phyloP scores from a whole-genome alignment of 2,797 vertebrate genomes.

The Tokudaia tokunoshimensis region DNA sequence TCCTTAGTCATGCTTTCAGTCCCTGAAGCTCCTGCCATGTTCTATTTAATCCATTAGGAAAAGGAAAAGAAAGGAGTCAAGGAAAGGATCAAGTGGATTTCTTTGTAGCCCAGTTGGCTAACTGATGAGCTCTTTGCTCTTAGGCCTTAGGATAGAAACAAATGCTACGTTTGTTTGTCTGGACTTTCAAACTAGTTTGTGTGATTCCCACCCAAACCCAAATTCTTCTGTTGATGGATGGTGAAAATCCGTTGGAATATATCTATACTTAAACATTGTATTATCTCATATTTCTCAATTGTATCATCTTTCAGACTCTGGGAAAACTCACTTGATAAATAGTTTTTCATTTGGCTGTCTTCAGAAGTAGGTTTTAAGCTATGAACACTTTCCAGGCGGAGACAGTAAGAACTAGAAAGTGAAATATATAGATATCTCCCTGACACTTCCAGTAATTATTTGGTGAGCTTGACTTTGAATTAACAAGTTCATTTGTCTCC shows the following conservation, averaged over 20 bases:
- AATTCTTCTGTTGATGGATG: not conserved
- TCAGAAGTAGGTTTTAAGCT: slow-evolving; percentile 3
- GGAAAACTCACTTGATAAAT: slow-evolving; percentile 44
- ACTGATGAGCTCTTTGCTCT: slow-evolving; percentile 27
- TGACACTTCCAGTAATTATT: not conserved
- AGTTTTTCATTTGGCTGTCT: not conserved
- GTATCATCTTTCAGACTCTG: slow-evolving; percentile 14
- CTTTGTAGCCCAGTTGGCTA: not conserved
- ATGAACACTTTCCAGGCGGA: not conserved
- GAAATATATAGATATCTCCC: not conserved
- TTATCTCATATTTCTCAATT: not conserved
- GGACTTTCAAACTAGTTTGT: not conserved
- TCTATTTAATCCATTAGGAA: slow-evolving; percentile 54
- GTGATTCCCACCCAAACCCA: not conserved
- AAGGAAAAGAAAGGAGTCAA: not conserved
- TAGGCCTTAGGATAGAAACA: not conserved
- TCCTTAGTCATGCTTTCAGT: not conserved
- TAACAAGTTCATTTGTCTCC: not conserved
- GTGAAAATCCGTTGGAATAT: not conserved
- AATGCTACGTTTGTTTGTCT: not conserved
- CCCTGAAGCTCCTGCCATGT: not conserved
- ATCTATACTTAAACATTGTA: not conserved
- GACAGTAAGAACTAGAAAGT: not conserved
- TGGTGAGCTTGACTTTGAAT: slow-evolving; percentile 18
- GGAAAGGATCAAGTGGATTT: not conserved